phyloP scores from a whole-genome alignment of 2,797 vertebrate genomes.

The Coluber constrictor region DNA sequence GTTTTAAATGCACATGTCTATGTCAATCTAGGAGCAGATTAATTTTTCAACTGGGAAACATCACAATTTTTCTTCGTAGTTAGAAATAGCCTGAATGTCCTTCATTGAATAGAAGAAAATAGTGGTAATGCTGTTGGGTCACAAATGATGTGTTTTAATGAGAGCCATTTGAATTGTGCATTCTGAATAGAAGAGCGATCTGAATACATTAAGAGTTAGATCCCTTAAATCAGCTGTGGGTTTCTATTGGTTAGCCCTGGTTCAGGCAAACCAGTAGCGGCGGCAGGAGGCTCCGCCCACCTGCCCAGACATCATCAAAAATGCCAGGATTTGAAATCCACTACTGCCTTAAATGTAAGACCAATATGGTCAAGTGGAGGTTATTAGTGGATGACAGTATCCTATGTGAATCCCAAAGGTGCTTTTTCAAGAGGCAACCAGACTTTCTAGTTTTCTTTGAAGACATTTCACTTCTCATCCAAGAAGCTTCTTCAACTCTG shows the following conservation, averaged over 20 bases:
- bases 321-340: too few species aligned
- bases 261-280: too few species aligned
- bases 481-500: too few species aligned
- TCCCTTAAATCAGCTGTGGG: too few species aligned
- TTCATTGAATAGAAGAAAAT: background rate
- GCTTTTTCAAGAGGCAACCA: background rate
- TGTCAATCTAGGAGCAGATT: background rate
- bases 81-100: background rate
- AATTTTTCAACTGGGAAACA: background rate
- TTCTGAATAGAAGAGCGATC: background rate
- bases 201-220: background rate
- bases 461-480: too few species aligned
- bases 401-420: background rate
- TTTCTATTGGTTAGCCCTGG: too few species aligned
- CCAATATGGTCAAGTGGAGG: background rate
- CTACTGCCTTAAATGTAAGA: background rate
- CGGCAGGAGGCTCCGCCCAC: too few species aligned
- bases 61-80: background rate
- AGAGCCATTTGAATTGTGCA: background rate
- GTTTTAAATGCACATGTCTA: constrained; percentile 16
- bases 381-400: background rate
- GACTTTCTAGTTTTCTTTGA: too few species aligned
- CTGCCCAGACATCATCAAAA: too few species aligned
- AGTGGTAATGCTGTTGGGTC: background rate
- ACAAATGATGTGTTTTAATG: background rate